phyloP scores from a whole-genome alignment of 2,113 vertebrate genomes.

The Poicephalus meyeri region DNA sequence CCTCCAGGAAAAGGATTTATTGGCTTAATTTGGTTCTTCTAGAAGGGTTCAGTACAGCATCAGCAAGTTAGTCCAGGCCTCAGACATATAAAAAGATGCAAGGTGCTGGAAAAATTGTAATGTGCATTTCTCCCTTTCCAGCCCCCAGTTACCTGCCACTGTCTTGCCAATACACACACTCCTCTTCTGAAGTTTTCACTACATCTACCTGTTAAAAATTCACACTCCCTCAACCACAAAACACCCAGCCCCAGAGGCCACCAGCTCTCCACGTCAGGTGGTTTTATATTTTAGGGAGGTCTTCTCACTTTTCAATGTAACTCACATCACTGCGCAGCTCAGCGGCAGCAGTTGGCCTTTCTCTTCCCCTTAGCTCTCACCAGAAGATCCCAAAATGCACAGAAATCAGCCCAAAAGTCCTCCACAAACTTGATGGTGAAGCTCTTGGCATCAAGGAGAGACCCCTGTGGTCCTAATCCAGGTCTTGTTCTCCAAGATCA shows the following conservation, averaged over 20 bases:
- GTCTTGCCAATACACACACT: background rate
- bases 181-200: background rate
- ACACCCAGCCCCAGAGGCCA: background rate
- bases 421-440: background rate
- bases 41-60: background rate
- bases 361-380: background rate
- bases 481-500: background rate
- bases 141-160: background rate
- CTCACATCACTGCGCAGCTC: background rate
- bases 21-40: background rate
- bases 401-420: background rate
- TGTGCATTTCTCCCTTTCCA: background rate
- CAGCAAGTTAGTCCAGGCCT: background rate
- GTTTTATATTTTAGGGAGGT: background rate
- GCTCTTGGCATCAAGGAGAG: background rate
- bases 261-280: background rate
- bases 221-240: background rate
- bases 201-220: background rate
- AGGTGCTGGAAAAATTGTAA: background rate
- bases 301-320: background rate
- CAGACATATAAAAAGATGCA: background rate
- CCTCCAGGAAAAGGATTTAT: background rate
- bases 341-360: background rate
- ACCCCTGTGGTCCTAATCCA: background rate
- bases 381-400: background rate